A percentile compares a stretch with the other conserved stretches of the same genome.
These are phyloP conservation scores for Aproaerema taeniolella DNA, from an alignment of 2,888 invertebrate species.

Conservation along the genomic window DNA sequence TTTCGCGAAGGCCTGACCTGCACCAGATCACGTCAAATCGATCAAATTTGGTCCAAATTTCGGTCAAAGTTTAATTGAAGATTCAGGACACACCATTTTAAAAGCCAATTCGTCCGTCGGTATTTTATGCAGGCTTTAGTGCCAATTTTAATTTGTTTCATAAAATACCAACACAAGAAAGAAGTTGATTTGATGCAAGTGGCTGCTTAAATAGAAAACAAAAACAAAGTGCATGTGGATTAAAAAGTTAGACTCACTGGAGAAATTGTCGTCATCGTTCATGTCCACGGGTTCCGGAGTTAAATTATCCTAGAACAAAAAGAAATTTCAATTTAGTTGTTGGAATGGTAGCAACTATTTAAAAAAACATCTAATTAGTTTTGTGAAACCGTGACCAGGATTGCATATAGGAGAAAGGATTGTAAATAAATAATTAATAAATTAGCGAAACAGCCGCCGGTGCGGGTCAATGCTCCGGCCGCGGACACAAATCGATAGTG, in stretches of 20 bases:
- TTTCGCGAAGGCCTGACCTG: constrained; percentile 82
- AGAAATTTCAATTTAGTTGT: constrained; percentile 22
- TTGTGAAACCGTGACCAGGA: too few species aligned
- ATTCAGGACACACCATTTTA: constrained; percentile 20
- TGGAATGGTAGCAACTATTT: too few species aligned
- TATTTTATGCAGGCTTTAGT: constrained; percentile 44
- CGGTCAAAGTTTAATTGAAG: constrained; percentile 55
- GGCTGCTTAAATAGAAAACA: constrained; percentile 31
- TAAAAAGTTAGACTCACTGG: constrained; percentile 77
- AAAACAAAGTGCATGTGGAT: background rate
- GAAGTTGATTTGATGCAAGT: constrained; percentile 74
- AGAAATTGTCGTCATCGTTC: constrained; percentile 83
- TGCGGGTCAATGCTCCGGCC: constrained; percentile 63
- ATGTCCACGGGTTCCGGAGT: constrained; percentile 83
- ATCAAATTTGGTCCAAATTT: too few species aligned
- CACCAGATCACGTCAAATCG: constrained; percentile 76
- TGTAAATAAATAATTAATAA: constrained; percentile 69
- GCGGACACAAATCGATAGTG: constrained; percentile 70
- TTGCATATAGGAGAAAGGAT: constrained; percentile 41
- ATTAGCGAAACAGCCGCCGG: constrained; percentile 64
- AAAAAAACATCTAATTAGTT: too few species aligned
- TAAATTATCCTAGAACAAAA: constrained; percentile 83
- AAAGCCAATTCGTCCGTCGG: constrained; percentile 45
- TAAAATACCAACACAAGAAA: constrained; percentile 44
- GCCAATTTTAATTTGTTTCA: constrained; percentile 25